phyloP scores from a whole-genome alignment of 2,113 vertebrate species.

The Ptyas mucosa region DNA sequence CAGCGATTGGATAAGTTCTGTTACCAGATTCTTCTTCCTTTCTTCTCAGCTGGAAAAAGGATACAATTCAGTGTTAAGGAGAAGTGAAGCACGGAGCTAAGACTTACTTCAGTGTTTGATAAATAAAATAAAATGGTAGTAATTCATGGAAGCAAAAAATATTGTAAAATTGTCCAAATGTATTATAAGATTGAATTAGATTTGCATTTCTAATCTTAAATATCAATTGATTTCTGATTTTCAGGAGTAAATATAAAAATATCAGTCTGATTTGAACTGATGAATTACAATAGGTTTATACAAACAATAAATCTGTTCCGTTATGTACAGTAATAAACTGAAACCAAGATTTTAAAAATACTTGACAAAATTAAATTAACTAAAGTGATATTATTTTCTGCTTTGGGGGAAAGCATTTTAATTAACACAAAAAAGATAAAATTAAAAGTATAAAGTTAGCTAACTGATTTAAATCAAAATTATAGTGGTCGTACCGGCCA shows the following conservation, averaged over 20 bases:
- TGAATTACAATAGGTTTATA: neutral
- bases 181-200: neutral
- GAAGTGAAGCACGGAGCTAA: neutral
- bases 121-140: neutral
- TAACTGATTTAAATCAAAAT: neutral
- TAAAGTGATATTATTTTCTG: neutral
- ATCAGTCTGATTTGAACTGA: neutral
- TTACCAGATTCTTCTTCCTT: neutral
- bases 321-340: neutral
- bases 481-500: neutral
- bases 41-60: neutral
- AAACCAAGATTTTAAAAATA: neutral
- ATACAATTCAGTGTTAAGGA: neutral
- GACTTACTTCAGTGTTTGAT: neutral
- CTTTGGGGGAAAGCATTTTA: neutral
- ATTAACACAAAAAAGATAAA: neutral
- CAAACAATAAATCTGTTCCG: neutral
- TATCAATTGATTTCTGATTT: neutral
- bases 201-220: neutral
- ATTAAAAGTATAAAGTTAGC: neutral
- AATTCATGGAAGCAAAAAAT: neutral
- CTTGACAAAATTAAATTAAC: neutral
- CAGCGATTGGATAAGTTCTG: neutral
- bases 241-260: neutral
- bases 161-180: neutral